Base-by-base conservation (phyloP, 2,113 vertebrate genomes). In the Ophiodon elongatus region DNA sequence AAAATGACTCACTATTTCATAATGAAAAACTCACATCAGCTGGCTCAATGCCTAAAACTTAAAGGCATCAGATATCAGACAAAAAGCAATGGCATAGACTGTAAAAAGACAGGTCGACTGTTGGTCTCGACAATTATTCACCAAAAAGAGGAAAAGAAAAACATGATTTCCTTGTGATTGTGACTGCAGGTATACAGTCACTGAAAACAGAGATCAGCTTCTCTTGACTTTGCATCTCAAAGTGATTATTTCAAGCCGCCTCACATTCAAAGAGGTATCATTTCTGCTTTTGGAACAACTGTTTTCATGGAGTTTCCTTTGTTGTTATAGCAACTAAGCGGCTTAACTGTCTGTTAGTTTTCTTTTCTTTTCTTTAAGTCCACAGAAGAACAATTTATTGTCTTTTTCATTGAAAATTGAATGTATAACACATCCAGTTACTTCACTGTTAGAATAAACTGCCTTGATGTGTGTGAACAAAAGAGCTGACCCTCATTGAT, bases 241-340 rank as follows among this genome's bases (percentile, higher is more conserved):
- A 60, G 6, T n/a, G 17, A 17, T 10, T 35, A 64, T 74, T 82
- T 82, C 62, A 74, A 68, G 50, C 27, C n/a, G 56, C 31, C 0
- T 13, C 3, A 37, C 25, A 43, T 80, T 81, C 45, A 76, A 1
- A 37, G 54, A 68, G n/a, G 14, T 52, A 7, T 50, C 17, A 60
- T 80, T 72, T 35, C 39, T 15, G 19, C 43, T 65, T 41, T 47
- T 64, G 23, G 35, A 52, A 67, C 67, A 56, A 64, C 74, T 76
- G 85, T 83, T 75, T 76, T 72, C 85, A 81, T 25, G 29, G 64
- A 81, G 78, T 4, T 82, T 52, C 31, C 15, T 86, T 85, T 89
- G 89, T 91, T 90, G 77, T 85, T n/a, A n/a, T 89, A 77, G 84
- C 67, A 90, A 90, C 91, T 71, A 75, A 68, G n/a, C n/a, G 52